Conservation (phyloP, 2,888 invertebrate genomes). For the Eristalis intricaria region DNA sequence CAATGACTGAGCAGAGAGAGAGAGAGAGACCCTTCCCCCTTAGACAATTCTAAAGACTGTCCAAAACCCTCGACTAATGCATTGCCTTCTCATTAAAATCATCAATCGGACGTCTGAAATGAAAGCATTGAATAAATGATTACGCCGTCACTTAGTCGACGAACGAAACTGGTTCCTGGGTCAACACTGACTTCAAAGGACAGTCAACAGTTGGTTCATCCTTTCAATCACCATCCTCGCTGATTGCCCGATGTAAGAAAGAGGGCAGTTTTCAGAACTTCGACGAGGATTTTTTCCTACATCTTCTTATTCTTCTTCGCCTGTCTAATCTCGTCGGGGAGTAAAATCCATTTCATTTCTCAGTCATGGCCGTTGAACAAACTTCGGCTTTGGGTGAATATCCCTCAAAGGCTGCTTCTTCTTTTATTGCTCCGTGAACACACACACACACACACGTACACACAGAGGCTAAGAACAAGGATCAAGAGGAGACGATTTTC, state of each 20-base stretch:
- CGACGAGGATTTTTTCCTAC: too few relatives aligned
- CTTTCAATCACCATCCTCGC: background rate
- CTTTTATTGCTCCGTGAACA: background rate
- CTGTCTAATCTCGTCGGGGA: background rate
- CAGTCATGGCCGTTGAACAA: background rate
- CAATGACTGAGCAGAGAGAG: too few relatives aligned
- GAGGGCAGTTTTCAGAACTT: background rate
- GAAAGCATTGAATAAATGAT: background rate
- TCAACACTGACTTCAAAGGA: background rate
- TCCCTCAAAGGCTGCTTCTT: background rate
- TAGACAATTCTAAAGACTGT: too few relatives aligned
- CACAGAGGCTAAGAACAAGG: conserved; percentile 14
- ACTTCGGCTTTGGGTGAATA: background rate
- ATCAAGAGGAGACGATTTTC: conserved; percentile 44
- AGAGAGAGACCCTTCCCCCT: too few relatives aligned
- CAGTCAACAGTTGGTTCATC: background rate
- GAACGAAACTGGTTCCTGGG: background rate
- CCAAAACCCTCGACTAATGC: too few relatives aligned
- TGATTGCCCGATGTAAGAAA: background rate
- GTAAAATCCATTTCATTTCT: background rate
- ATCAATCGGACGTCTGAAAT: too few relatives aligned
- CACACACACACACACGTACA: background rate
- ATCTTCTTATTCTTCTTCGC: background rate
- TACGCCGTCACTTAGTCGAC: background rate
- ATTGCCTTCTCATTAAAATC: too few relatives aligned